Conservation (phyloP, 2,113 vertebrate genomes). For the Cariama cristata region DNA sequence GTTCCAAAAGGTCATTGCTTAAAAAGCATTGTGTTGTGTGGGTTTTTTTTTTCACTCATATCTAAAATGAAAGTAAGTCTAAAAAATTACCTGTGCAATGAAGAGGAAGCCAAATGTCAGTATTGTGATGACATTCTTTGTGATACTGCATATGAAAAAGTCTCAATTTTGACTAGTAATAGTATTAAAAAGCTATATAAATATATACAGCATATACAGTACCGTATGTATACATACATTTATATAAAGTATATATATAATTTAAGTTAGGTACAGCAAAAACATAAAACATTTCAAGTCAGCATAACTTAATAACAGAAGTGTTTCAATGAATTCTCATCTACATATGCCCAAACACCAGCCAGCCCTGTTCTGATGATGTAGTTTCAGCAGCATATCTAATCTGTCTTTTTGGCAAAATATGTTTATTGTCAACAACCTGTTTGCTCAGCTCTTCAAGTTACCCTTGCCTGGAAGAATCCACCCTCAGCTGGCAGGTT, state of each 20-base stretch:
- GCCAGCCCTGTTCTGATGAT: not conserved
- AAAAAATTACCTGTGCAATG: slow-evolving; percentile 9
- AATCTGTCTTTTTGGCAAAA: not conserved
- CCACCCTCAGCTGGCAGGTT: not conserved
- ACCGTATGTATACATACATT: slow-evolving; percentile 58
- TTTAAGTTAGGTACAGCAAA: slow-evolving; percentile 60
- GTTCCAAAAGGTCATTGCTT: slow-evolving; percentile 47
- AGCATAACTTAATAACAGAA: slow-evolving; percentile 33
- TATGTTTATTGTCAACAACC: not conserved
- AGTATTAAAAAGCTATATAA: slow-evolving; percentile 72
- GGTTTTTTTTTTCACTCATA: not conserved
- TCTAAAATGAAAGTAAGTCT: not conserved
- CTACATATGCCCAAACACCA: not conserved
- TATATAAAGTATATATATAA: slow-evolving; percentile 72
- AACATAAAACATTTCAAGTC: slow-evolving; percentile 56
- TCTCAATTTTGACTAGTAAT: slow-evolving; percentile 55
- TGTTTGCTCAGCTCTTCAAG: not conserved
- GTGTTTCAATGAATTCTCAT: slow-evolving; percentile 1
- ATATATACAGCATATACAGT: slow-evolving; percentile 75
- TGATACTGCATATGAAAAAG: slow-evolving; percentile 8
- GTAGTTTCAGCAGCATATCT: not conserved
- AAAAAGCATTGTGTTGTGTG: not conserved
- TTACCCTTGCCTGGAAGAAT: not conserved
- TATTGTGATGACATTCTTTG: not conserved
- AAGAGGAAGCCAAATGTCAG: not conserved